A percentile compares a stretch with the other conserved stretches of the same genome.
Conservation (phyloP, 2,113 vertebrate genomes). For the Corvus hawaiiensis region DNA sequence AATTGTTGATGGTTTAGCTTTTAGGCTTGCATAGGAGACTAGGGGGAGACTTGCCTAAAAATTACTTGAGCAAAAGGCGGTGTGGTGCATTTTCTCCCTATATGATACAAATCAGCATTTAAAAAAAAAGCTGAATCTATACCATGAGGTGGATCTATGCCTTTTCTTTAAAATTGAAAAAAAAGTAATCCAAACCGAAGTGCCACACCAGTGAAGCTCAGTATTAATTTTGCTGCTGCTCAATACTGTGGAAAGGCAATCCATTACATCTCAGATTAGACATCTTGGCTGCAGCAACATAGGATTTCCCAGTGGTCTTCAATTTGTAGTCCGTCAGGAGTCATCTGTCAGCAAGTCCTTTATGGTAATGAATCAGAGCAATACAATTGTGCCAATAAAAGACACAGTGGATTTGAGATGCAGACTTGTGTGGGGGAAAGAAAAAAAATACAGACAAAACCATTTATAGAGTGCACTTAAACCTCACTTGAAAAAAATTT, state of each 20-base stretch:
- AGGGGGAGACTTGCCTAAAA: not conserved
- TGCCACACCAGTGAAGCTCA: not conserved
- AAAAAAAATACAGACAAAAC: not conserved
- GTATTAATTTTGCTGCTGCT: not conserved
- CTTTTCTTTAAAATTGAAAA: not conserved
- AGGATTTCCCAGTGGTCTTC: conserved; percentile 48
- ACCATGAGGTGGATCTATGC: not conserved
- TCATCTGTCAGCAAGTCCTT: conserved; percentile 44
- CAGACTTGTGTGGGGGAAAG: not conserved
- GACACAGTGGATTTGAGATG: not conserved
- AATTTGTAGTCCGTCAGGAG: conserved; percentile 16
- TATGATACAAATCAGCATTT: not conserved
- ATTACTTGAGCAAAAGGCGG: not conserved
- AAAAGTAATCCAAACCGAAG: not conserved
- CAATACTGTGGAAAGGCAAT: not conserved
- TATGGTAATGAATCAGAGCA: conserved; percentile 27
- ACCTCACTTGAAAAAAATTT: not conserved
- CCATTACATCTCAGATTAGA: conserved; percentile 38
- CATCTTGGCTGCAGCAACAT: not conserved
- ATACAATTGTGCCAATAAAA: not conserved
- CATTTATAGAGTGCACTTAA: not conserved
- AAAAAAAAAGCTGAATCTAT: not conserved
- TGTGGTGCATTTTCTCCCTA: not conserved
- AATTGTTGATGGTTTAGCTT: not conserved
- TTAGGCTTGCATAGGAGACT: not conserved